Percentiles rank a stretch among this genome's conserved stretches.
These are phyloP conservation scores for Norana najaformis DNA, from an alignment of 2,888 invertebrate genomes.

Conservation along the genomic window DNA sequence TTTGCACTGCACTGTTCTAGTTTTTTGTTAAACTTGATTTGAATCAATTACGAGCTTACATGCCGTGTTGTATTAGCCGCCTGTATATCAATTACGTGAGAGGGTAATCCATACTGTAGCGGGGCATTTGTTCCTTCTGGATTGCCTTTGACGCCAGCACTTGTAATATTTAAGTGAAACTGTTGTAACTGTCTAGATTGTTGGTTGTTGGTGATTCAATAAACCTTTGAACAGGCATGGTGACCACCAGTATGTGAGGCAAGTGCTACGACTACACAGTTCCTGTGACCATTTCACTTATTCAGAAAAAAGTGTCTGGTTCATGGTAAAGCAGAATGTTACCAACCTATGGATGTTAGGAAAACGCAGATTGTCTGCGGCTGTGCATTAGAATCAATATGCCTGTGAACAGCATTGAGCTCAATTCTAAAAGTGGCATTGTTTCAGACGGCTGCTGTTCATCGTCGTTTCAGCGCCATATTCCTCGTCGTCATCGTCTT, in stretches of 20 bases:
- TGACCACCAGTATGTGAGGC: background rate
- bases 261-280: background rate
- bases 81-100: no score
- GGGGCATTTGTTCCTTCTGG: no score
- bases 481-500: background rate
- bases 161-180: no score
- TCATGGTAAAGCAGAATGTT: background rate
- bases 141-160: no score
- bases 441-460: background rate
- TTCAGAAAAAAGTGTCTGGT: background rate
- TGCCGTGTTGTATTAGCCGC: no score
- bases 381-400: background rate
- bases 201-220: no score
- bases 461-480: background rate
- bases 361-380: no score
- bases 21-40: no score
- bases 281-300: background rate
- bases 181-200: no score
- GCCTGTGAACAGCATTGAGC: background rate
- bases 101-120: no score
- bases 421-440: background rate
- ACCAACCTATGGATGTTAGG: background rate
- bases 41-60: no score
- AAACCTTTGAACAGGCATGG: background rate
- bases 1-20: no score